These are phyloP conservation scores for Drosophila truncata DNA, from an alignment of 1,140 invertebrate species.

Conservation along the genomic window DNA sequence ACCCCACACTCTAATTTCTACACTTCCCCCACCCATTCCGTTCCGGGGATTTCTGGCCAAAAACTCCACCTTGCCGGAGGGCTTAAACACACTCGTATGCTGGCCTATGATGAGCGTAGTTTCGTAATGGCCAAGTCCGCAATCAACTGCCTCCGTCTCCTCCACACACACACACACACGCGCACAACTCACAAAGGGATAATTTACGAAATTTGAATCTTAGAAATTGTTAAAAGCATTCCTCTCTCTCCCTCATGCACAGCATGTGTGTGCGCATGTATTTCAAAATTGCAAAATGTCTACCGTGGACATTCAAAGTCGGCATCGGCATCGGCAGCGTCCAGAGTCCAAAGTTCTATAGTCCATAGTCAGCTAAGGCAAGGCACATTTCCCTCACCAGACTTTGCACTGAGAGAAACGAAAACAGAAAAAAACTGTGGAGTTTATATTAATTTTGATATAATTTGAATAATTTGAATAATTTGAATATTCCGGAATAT, in stretches of 20 bases:
- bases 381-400: slow-evolving; percentile 5
- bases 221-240: slow-evolving; percentile 84
- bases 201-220: slow-evolving; percentile 84
- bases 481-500: too few relatives aligned
- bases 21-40: neutral
- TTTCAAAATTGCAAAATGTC: slow-evolving; percentile 83
- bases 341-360: neutral
- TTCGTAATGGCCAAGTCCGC: slow-evolving; percentile 56
- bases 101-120: slow-evolving; percentile 41
- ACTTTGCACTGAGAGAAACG: neutral
- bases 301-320: slow-evolving; percentile 81
- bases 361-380: slow-evolving; percentile 30
- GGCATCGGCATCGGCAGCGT: slow-evolving; percentile 56
- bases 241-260: slow-evolving; percentile 4
- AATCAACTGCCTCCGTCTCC: slow-evolving; percentile 14
- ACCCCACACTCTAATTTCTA: too few relatives aligned
- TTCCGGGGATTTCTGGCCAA: slow-evolving; percentile 11
- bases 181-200: slow-evolving; percentile 76
- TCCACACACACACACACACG: slow-evolving; percentile 35
- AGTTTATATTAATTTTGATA: neutral
- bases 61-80: slow-evolving; percentile 29
- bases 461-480: too few relatives aligned
- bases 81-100: slow-evolving; percentile 14
- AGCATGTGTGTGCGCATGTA: slow-evolving; percentile 65
- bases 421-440: rapidly evolving